Conservation (phyloP, 2,113 vertebrate genomes). For the Prunella fulvescens region DNA sequence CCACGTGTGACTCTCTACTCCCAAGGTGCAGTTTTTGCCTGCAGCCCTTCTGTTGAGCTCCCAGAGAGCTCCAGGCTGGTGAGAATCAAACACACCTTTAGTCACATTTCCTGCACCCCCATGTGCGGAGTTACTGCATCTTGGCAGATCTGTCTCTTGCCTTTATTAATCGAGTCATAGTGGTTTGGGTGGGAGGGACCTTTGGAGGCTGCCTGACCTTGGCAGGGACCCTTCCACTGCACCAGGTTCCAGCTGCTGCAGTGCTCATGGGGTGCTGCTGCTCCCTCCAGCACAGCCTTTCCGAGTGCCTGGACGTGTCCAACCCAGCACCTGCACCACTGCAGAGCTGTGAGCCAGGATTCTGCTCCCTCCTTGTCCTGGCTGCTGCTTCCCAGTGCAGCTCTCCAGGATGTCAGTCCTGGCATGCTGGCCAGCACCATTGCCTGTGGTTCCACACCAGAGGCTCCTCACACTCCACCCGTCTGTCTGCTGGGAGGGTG, state of each 20-base stretch:
- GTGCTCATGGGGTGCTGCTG: neutral
- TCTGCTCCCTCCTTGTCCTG: neutral
- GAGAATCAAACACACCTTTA: neutral
- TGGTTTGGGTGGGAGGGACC: neutral
- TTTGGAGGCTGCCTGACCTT: neutral
- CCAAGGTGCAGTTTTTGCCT: neutral
- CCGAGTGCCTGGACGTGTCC: accelerated
- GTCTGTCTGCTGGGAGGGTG: neutral
- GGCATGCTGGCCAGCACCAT: neutral
- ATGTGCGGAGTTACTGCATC: accelerated
- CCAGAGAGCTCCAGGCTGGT: neutral
- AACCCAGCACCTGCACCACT: accelerated
- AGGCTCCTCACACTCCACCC: neutral
- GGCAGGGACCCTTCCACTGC: neutral
- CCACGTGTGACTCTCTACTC: accelerated
- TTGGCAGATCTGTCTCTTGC: no score
- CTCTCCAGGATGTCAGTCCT: neutral
- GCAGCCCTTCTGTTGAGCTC: neutral
- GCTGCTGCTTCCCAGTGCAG: neutral
- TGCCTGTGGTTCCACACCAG: neutral
- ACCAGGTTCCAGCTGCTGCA: accelerated
- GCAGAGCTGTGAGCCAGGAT: neutral
- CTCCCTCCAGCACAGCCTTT: neutral
- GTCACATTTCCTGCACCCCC: accelerated
- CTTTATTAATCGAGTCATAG: neutral